These are phyloP conservation scores for Eudemis profundana DNA, from an alignment of 2,888 invertebrate genomes.

Conservation along the genomic window DNA sequence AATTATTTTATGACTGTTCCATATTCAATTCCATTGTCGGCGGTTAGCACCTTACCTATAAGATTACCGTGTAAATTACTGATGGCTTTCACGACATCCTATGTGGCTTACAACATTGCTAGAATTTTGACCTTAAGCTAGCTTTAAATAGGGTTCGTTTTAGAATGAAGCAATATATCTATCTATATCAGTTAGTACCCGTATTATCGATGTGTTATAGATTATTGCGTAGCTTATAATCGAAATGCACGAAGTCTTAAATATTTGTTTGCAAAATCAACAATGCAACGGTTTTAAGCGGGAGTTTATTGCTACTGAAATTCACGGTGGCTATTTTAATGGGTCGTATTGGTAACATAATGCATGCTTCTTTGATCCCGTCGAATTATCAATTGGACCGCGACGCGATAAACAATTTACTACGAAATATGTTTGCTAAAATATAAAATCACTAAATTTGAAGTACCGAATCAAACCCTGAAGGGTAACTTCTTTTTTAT, in stretches of 20 bases:
- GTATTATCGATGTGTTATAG: slow-evolving; percentile 1
- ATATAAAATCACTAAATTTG: no score
- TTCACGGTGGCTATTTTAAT: slow-evolving; percentile 28
- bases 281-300: slow-evolving; percentile 41
- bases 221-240: slow-evolving; percentile 25
- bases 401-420: not conserved
- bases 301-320: slow-evolving; percentile 14
- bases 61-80: slow-evolving; percentile 12
- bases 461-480: no score
- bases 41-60: slow-evolving; percentile 14
- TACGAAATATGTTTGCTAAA: no score
- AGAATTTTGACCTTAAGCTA: not conserved
- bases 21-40: slow-evolving; percentile 1
- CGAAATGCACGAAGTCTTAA: slow-evolving; percentile 28
- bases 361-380: not conserved
- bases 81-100: not conserved
- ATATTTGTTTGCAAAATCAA: slow-evolving; percentile 24
- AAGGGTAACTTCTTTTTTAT: no score
- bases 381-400: not conserved
- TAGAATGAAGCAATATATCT: not conserved
- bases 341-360: not conserved
- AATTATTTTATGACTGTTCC: slow-evolving; percentile 5
- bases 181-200: no score
- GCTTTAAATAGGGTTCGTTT: not conserved
- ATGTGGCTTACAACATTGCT: not conserved